Conservation (phyloP, 1,140 invertebrate species). For the Bradysia coprophila region DNA sequence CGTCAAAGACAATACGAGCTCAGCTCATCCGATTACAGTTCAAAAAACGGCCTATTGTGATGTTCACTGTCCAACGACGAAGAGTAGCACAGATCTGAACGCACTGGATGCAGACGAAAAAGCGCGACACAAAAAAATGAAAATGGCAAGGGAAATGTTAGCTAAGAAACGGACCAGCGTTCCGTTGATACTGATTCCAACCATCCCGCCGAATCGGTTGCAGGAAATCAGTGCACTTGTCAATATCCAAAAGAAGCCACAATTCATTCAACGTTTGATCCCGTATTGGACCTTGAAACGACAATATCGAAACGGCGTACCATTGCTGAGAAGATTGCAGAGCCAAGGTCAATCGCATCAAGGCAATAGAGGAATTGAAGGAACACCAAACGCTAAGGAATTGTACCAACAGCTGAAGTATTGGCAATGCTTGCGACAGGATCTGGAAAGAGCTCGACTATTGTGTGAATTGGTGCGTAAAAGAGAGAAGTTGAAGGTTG, state of each 20-base stretch:
- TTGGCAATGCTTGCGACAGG: conserved; percentile 86
- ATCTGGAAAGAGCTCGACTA: conserved; percentile 80
- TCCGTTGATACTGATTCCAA: conserved; percentile 84
- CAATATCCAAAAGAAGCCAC: conserved; percentile 51
- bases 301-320: conserved; percentile 91
- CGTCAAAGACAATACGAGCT: conserved; percentile 45
- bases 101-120: conserved; percentile 46
- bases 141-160: conserved; percentile 49
- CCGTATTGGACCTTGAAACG: conserved; percentile 91
- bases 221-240: conserved; percentile 64
- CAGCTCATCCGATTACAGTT: conserved; percentile 56
- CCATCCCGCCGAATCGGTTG: conserved; percentile 75
- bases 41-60: conserved; percentile 94
- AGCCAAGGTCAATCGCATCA: conserved; percentile 35
- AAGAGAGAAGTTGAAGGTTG: conserved; percentile 84
- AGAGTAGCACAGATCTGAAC: conserved; percentile 17
- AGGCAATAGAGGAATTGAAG: conserved; percentile 27
- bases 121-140: conserved; percentile 50
- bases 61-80: conserved; percentile 61
- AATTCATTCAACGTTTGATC: conserved; percentile 74
- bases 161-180: conserved; percentile 73
- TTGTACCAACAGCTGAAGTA: conserved; percentile 79
- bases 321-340: conserved; percentile 71
- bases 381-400: conserved; percentile 42
- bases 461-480: conserved; percentile 90